Percentiles rank a stretch among this genome's conserved stretches.
Evolutionary conservation across 2,797 vertebrate species (phyloP).

Genomic region (Poeciliopsis presidionis): DNA sequence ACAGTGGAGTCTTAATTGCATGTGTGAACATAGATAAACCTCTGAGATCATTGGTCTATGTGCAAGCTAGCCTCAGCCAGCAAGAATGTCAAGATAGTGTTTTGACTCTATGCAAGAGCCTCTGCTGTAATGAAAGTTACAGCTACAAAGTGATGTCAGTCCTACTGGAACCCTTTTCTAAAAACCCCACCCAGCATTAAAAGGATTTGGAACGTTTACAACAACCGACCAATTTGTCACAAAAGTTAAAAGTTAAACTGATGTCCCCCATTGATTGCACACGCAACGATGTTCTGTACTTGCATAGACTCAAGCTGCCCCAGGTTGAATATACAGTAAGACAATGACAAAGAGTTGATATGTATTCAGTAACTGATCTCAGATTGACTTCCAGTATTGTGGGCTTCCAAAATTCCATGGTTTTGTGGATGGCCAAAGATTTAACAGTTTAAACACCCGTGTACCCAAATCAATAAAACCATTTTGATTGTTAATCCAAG

Average conservation of each 20-base stretch:
- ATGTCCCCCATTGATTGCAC: background rate
- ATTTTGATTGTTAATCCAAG: background rate
- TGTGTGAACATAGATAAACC: constrained; percentile 50
- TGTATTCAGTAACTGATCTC: background rate
- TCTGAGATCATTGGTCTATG: constrained; percentile 60
- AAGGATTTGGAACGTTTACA: constrained; percentile 37
- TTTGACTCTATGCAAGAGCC: constrained; percentile 51
- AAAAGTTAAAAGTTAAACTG: background rate
- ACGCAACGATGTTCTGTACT: background rate
- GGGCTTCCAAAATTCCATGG: too few species aligned
- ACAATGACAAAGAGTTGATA: background rate
- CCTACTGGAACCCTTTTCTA: constrained; percentile 54
- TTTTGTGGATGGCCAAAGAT: background rate
- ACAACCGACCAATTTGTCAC: constrained; percentile 32
- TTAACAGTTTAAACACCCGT: background rate
- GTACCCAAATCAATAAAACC: background rate
- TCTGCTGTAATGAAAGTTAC: constrained; percentile 60
- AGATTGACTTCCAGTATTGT: background rate
- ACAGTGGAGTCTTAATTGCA: constrained; percentile 40
- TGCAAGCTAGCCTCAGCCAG: constrained; percentile 52
- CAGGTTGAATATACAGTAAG: background rate
- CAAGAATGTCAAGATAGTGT: constrained; percentile 74
- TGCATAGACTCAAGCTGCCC: background rate
- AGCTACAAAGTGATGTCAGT: constrained; percentile 73
- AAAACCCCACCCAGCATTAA: constrained; percentile 58